Conservation (phyloP, 2,888 invertebrate genomes). For the Pristionchus japonicus region DNA sequence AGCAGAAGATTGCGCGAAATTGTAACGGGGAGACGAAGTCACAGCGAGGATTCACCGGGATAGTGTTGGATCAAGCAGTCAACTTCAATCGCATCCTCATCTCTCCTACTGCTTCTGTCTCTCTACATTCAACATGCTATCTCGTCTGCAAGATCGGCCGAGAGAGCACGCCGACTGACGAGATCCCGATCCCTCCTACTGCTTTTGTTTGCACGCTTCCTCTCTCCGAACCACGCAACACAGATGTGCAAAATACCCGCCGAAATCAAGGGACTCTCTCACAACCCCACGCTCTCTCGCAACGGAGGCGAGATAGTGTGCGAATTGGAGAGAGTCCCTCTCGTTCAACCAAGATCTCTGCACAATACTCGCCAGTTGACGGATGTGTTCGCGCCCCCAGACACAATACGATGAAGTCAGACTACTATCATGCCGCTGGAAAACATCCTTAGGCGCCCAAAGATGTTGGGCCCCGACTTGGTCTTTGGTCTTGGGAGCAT, state of each 20-base stretch:
- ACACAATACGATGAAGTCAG: not conserved
- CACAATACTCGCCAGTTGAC: not conserved
- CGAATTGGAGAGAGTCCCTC: not conserved
- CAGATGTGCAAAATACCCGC: slow-evolving; percentile 20
- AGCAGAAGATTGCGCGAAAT: no score
- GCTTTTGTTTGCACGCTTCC: slow-evolving; percentile 22
- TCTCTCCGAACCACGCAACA: not conserved
- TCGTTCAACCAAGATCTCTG: not conserved
- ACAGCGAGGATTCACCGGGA: no score
- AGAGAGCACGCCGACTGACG: no score
- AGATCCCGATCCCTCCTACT: not conserved
- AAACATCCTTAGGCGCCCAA: not conserved
- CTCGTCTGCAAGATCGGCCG: no score
- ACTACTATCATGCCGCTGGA: not conserved
- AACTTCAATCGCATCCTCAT: not conserved
- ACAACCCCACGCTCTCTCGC: no score
- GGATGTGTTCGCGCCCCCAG: not conserved
- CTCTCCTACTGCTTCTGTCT: no score
- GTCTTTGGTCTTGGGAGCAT: no score
- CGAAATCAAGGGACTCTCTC: not conserved
- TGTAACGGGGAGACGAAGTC: no score
- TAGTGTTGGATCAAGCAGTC: slow-evolving; percentile 7
- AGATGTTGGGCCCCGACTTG: no score
- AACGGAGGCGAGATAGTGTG: not conserved
- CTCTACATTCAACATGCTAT: no score